These are phyloP conservation scores for Mercenaria mercenaria DNA, from an alignment of 1,140 invertebrate genomes.

Conservation along the genomic window DNA sequence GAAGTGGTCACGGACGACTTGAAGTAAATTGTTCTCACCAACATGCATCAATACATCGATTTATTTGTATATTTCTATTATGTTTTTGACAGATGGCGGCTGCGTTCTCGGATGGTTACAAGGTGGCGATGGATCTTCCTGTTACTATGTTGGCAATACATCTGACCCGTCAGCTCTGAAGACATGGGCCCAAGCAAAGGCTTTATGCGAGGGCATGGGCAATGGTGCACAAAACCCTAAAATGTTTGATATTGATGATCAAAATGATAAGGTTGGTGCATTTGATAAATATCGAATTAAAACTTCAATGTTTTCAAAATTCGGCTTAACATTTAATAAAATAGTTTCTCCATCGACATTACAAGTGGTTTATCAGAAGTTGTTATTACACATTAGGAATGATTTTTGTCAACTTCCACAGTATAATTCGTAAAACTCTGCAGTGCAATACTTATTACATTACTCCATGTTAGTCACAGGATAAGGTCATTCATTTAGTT, in stretches of 20 bases:
- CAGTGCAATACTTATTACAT: too few species aligned
- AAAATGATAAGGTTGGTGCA: constrained; percentile 23
- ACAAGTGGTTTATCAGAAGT: too few species aligned
- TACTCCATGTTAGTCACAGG: too few species aligned
- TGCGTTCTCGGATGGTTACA: constrained; percentile 38
- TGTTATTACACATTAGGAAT: not conserved
- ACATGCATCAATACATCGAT: too few species aligned
- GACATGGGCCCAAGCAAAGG: constrained; percentile 39
- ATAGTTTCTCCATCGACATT: not conserved
- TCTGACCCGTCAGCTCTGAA: not conserved
- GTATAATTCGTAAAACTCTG: too few species aligned
- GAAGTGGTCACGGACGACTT: too few species aligned
- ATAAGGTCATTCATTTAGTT: too few species aligned
- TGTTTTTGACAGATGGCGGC: constrained; percentile 12
- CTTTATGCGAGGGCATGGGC: not conserved
- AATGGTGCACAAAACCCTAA: not conserved
- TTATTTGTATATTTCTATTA: too few species aligned
- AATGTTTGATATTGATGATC: constrained; percentile 1
- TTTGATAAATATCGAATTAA: too few species aligned
- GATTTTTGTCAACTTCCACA: too few species aligned
- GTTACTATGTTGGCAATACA: constrained; percentile 46
- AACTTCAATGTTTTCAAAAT: not conserved
- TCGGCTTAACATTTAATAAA: not conserved
- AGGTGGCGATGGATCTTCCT: not conserved
- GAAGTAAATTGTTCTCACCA: too few species aligned